These are phyloP conservation scores for Glomeris marginata DNA, from an alignment of 2,888 invertebrate genomes.

Conservation along the genomic window DNA sequence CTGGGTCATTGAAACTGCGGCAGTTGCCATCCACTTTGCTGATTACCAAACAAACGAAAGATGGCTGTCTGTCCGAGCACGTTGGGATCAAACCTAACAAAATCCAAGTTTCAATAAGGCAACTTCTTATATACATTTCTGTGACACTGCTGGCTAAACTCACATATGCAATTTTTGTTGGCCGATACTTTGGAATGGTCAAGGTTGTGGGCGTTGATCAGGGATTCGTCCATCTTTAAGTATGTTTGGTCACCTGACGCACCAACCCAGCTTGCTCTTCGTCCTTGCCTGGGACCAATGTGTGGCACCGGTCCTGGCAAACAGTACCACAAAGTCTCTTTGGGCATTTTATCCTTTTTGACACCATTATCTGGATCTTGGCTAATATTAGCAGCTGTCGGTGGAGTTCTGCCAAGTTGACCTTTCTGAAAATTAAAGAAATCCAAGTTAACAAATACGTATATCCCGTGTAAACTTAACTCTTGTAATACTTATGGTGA, in stretches of 20 bases:
- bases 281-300: slow-evolving; percentile 68
- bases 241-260: slow-evolving; percentile 95
- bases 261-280: slow-evolving; percentile 82
- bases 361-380: slow-evolving; percentile 14
- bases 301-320: slow-evolving; percentile 60
- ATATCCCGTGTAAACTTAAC: slow-evolving; percentile 26
- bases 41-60: slow-evolving; percentile 74
- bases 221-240: slow-evolving; percentile 74
- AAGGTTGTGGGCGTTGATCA: slow-evolving; percentile 81
- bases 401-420: slow-evolving; percentile 41
- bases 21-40: slow-evolving; percentile 79
- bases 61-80: slow-evolving; percentile 49
- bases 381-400: slow-evolving; percentile 9
- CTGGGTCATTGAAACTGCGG: slow-evolving; percentile 60
- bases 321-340: slow-evolving; percentile 35
- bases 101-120: background rate
- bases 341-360: slow-evolving; percentile 14
- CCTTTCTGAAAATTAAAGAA: slow-evolving; percentile 37
- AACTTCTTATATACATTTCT: no score
- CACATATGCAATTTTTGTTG: slow-evolving; percentile 67
- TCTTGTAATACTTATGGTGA: no score
- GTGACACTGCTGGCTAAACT: no score
- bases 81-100: slow-evolving; percentile 61
- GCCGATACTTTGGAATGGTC: slow-evolving; percentile 78
- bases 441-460: slow-evolving; percentile 2